Evolutionary conservation across 2,888 invertebrate species (phyloP).

Genomic region (Melieria picta): DNA sequence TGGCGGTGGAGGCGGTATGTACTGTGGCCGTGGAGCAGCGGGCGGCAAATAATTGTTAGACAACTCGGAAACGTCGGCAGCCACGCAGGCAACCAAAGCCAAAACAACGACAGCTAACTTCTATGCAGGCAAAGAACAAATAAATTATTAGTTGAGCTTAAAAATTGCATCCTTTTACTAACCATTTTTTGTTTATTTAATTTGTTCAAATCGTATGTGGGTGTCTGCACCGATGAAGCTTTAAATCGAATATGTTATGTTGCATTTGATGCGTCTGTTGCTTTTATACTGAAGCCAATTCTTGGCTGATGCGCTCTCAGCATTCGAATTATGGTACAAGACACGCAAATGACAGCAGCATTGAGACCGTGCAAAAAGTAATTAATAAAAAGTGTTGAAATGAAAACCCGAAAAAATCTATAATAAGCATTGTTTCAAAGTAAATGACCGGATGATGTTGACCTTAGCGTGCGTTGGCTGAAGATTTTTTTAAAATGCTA

Average conservation of each 20-base stretch:
- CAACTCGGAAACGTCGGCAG: neutral
- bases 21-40: neutral
- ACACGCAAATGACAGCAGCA: no score
- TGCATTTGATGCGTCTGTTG: conserved; percentile 2
- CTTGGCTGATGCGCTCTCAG: no score
- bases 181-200: neutral
- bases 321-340: no score
- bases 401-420: no score
- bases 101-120: neutral
- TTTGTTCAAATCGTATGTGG: neutral
- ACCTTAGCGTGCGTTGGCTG: no score
- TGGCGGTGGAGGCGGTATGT: neutral
- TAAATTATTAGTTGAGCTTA: neutral
- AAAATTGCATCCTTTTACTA: neutral
- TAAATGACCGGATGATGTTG: no score
- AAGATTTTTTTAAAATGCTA: no score
- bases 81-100: neutral
- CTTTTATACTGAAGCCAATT: conserved; percentile 12
- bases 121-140: neutral
- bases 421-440: no score
- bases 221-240: conserved; percentile 2
- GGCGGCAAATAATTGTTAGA: neutral
- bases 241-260: neutral
- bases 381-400: no score
- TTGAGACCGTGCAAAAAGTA: no score